Percentiles rank a stretch among this genome's conserved stretches.
Evolutionary conservation across 2,113 vertebrate genomes (phyloP).

Genomic region (Symphodus melops): DNA sequence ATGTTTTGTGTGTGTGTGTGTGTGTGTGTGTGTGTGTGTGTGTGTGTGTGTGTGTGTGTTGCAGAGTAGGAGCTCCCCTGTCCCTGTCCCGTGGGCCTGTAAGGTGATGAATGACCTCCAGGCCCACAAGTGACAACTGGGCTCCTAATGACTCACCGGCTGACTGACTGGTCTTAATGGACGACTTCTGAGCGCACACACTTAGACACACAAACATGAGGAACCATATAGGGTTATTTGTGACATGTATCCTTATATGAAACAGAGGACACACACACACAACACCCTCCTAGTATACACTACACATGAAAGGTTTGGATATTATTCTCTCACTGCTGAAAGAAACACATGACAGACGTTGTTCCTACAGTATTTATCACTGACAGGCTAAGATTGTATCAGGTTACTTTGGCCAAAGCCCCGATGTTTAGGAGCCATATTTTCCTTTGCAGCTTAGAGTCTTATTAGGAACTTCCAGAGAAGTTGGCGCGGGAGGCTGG

Average conservation of each 20-base stretch:
- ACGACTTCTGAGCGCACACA: constrained; percentile 24
- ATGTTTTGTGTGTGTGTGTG: constrained; percentile 11
- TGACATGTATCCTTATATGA: constrained; percentile 52
- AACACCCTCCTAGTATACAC: constrained; percentile 10
- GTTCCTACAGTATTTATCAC: constrained; percentile 48
- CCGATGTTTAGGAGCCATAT: constrained; percentile 54
- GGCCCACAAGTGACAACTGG: constrained; percentile 49
- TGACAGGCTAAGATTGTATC: constrained; percentile 51
- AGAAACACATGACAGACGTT: constrained; percentile 45
- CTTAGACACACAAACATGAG: neutral
- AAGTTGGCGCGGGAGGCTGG: constrained; percentile 25
- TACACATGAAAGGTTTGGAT: constrained; percentile 37
- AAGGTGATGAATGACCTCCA: constrained; percentile 65
- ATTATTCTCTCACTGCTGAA: constrained; percentile 34
- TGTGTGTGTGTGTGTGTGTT: constrained; percentile 33
- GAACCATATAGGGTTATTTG: constrained; percentile 18
- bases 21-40: constrained; percentile 24
- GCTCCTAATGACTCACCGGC: constrained; percentile 66
- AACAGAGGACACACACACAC: constrained; percentile 10
- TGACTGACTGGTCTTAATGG: constrained; percentile 56
- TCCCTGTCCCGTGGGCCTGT: constrained; percentile 45
- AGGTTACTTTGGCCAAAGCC: constrained; percentile 47
- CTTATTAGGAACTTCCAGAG: constrained; percentile 42
- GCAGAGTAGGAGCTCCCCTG: constrained; percentile 33
- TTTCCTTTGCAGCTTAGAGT: constrained; percentile 62